These are phyloP conservation scores for Caenorhabditis sp. DNA, from an alignment of 2,888 invertebrate species.

Conservation along the genomic window DNA sequence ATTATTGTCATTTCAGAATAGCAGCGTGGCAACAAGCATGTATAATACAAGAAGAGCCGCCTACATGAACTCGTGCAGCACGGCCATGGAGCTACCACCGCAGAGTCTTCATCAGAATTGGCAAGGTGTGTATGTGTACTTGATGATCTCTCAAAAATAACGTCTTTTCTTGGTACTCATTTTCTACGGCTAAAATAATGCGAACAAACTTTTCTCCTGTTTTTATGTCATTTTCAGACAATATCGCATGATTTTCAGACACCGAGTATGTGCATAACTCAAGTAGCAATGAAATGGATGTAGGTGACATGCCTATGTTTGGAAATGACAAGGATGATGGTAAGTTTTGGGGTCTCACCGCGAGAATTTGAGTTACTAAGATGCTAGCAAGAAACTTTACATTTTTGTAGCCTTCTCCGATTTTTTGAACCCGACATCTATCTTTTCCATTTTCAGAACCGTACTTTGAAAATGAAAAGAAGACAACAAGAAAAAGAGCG, in stretches of 20 bases:
- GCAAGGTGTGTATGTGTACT: slow-evolving; percentile 40
- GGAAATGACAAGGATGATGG: slow-evolving; percentile 25
- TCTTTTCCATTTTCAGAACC: slow-evolving; percentile 22
- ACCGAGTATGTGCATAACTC: slow-evolving; percentile 23
- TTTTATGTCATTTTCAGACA: too few relatives aligned
- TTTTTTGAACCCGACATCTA: not conserved
- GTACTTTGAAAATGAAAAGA: slow-evolving; percentile 23
- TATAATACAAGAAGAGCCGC: slow-evolving; percentile 53
- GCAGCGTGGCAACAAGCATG: slow-evolving; percentile 56
- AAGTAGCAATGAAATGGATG: slow-evolving; percentile 18
- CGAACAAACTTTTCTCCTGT: too few relatives aligned
- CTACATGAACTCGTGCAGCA: slow-evolving; percentile 52
- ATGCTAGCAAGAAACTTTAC: too few relatives aligned
- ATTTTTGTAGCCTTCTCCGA: not conserved
- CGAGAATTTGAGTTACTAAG: too few relatives aligned
- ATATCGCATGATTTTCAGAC: slow-evolving; percentile 28
- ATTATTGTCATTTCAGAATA: slow-evolving; percentile 45
- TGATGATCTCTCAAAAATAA: too few relatives aligned
- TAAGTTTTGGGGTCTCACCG: too few relatives aligned
- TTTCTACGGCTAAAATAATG: too few relatives aligned
- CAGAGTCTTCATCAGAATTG: slow-evolving; percentile 38
- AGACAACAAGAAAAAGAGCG: slow-evolving; percentile 44
- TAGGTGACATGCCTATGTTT: slow-evolving; percentile 23
- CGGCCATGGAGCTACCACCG: slow-evolving; percentile 27
- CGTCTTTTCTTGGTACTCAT: too few relatives aligned